Evolutionary conservation across 2,113 vertebrate genomes (phyloP).

Genomic region (Phalacrocorax carbo): DNA sequence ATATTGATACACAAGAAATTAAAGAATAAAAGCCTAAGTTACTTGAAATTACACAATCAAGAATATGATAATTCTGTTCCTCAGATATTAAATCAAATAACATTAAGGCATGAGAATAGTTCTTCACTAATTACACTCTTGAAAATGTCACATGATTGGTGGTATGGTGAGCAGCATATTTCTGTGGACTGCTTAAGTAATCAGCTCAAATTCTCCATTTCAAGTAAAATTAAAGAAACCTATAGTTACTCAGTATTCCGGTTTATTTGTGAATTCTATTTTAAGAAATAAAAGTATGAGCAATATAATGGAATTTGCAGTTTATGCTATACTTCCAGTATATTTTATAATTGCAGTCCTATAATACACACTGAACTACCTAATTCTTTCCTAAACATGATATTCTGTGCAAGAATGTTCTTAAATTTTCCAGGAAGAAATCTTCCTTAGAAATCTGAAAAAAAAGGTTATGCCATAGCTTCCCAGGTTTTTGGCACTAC

Average conservation of each 20-base stretch:
- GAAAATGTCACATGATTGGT: not conserved
- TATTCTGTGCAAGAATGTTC: not conserved
- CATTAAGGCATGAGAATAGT: not conserved
- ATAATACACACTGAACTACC: not conserved
- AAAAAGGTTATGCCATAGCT: not conserved
- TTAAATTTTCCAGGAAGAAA: not conserved
- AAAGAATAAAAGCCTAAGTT: not conserved
- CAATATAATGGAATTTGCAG: not conserved
- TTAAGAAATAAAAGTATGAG: not conserved
- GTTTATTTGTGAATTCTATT: not conserved
- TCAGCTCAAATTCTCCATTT: not conserved
- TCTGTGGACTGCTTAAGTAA: not conserved
- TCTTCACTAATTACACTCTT: not conserved
- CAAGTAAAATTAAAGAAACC: not conserved
- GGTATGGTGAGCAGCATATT: not conserved
- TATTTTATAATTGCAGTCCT: not conserved
- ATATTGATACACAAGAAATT: not conserved
- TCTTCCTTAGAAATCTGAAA: not conserved
- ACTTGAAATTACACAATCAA: not conserved
- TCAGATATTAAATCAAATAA: not conserved
- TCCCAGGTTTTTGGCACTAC: not conserved
- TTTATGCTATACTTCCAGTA: not conserved
- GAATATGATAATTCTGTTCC: not conserved
- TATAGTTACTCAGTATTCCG: not conserved
- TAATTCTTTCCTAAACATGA: not conserved